phyloP scores from a whole-genome alignment of 2,797 vertebrate species.

The Eutrigla gurnardus region DNA sequence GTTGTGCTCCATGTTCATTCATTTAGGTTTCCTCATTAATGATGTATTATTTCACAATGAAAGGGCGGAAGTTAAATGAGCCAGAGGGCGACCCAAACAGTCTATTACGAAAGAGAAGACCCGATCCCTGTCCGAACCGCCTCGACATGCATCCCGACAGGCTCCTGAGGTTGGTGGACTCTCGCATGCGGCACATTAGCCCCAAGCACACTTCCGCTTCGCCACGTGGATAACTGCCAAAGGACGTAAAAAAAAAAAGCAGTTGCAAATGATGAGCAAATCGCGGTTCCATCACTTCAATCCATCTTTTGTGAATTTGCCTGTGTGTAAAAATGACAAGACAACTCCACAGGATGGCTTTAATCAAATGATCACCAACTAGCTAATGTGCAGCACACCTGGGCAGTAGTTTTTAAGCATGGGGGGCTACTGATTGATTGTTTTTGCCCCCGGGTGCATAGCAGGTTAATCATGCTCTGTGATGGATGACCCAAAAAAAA shows the following conservation, averaged over 20 bases:
- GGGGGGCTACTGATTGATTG: too few species aligned
- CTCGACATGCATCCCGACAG: too few species aligned
- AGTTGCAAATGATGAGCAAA: not conserved
- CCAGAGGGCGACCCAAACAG: too few species aligned
- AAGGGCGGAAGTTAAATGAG: too few species aligned
- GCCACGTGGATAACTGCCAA: not conserved
- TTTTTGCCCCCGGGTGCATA: not conserved
- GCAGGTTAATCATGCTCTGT: not conserved
- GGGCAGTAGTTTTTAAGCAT: not conserved
- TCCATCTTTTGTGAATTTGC: not conserved
- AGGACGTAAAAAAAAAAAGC: not conserved
- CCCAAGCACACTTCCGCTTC: not conserved
- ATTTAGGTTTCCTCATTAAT: not conserved
- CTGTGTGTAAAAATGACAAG: not conserved
- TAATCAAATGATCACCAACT: conserved; percentile 2
- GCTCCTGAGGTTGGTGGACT: too few species aligned
- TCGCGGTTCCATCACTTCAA: not conserved
- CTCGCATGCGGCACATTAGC: not conserved
- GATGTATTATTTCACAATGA: not conserved
- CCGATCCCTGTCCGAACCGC: not conserved
- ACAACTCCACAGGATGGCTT: not conserved
- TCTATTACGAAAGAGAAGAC: not conserved
- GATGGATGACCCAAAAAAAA: not conserved
- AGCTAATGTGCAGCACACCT: not conserved
- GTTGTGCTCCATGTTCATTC: conserved; percentile 11